Evolutionary conservation across 2,113 vertebrate species (phyloP).

Genomic region (Siniperca chuatsi): DNA sequence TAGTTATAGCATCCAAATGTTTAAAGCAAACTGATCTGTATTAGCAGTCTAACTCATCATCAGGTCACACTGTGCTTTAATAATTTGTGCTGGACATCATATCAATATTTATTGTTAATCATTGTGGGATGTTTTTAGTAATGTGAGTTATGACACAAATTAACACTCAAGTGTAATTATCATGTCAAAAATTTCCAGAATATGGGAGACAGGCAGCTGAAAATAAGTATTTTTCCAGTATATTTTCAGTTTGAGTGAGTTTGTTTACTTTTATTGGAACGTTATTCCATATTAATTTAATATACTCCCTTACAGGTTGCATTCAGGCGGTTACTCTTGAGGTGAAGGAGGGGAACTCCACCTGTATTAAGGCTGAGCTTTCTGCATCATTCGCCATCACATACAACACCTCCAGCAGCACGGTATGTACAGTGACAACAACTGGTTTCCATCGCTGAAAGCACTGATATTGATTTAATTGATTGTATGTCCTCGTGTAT

Average conservation of each 20-base stretch:
- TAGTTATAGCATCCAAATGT: background rate
- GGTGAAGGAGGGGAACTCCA: constrained; percentile 85
- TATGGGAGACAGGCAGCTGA: background rate
- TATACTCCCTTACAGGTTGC: constrained; percentile 60
- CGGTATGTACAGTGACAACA: constrained; percentile 54
- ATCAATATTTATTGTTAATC: background rate
- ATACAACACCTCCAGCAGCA: constrained; percentile 78
- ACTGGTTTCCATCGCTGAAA: background rate
- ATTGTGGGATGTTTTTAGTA: constrained; percentile 2
- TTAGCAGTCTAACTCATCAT: background rate
- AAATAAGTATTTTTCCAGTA: background rate
- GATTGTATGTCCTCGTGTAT: background rate
- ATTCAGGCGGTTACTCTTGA: constrained; percentile 83
- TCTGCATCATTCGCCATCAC: constrained; percentile 85
- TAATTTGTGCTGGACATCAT: background rate
- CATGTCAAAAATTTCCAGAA: background rate
- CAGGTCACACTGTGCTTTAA: background rate
- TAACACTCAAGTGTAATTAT: background rate
- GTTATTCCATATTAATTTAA: background rate
- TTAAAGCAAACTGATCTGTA: background rate
- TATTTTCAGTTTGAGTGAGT: background rate
- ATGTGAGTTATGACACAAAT: background rate
- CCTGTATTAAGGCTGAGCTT: constrained; percentile 90
- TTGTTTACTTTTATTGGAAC: background rate
- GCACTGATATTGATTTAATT: background rate